These are phyloP conservation scores for Hydrotaea cyrtoneurina DNA, from an alignment of 2,888 invertebrate genomes.

Conservation along the genomic window DNA sequence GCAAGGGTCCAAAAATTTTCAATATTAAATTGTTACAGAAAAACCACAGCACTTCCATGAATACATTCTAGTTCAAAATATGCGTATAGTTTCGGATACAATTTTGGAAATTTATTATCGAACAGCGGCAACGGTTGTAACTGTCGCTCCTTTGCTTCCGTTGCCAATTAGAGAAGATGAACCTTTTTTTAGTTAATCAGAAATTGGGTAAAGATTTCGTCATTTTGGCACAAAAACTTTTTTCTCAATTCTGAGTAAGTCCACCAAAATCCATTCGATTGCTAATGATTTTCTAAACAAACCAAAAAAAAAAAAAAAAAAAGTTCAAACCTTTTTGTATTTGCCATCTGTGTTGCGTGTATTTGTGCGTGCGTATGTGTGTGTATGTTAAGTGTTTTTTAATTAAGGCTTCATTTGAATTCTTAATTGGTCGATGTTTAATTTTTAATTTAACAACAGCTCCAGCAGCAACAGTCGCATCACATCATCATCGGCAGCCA, in stretches of 20 bases:
- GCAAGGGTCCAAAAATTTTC: no score
- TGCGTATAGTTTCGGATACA: no score
- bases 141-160: no score
- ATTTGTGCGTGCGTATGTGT: neutral
- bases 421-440: conserved; percentile 55
- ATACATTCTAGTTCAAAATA: no score
- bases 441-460: conserved; percentile 21
- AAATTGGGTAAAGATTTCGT: neutral
- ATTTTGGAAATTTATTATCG: no score
- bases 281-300: conserved; percentile 13
- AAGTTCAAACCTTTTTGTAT: neutral
- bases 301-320: no score
- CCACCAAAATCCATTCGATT: neutral
- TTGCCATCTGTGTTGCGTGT: no score
- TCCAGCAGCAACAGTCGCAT: neutral
- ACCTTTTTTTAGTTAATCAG: neutral
- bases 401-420: conserved; percentile 59
- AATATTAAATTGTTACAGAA: no score
- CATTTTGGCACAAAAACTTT: neutral
- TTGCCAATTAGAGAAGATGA: neutral
- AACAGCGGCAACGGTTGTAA: no score
- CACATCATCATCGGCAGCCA: neutral
- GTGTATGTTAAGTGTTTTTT: conserved; percentile 38
- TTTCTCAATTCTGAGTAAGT: neutral
- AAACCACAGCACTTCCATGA: no score